Base-by-base conservation (phyloP, 2,888 invertebrate species). In the Phania funesta region DNA sequence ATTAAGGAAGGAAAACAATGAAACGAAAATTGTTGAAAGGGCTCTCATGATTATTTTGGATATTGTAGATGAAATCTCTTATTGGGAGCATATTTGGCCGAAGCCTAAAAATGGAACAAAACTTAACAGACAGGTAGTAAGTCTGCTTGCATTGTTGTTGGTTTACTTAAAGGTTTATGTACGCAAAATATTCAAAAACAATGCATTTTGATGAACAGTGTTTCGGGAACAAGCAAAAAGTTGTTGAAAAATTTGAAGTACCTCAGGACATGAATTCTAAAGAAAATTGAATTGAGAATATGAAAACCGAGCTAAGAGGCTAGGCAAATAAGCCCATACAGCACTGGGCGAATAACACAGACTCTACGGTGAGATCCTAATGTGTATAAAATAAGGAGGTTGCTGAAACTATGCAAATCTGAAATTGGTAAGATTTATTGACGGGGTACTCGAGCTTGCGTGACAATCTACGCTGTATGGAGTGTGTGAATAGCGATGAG, bases 121-220 rank as follows among this genome's bases (percentile, higher is more conserved):
- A 56, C 18, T 24, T 9, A 29, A 3, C 67, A 32, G 35, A 35
- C 54, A 77, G 71, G 68, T 71, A 73, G 76, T 60, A 18, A 56
- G 38, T 13, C 20, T 46, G 44, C 13, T 16, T 78, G 62, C 24
- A 35, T 26, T 26, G 70, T 60, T 46, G 20, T 26, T 38, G 22
- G 26, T 64, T 54, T 74, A 74, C 16, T 64, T 50, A 22, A 48
- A 60, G 46, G 26, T 60, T 81, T 18, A 60, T 48, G 56, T 78
- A 82, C 64, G 73, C 68, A 78, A 81, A 81, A 76, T 67, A 67
- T n/a, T 13, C 13, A 8, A 52, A 73, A 65, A 74, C 58, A 82
- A 78, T 78, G 78, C 58, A 74, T 65, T 70, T 65, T 74, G 58
- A 82, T 78, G 32, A 70, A 78, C 82, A 74, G 82, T 82, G 78